Evolutionary conservation across 2,113 vertebrate genomes (phyloP).

Genomic region (Syrrhaptes paradoxus): DNA sequence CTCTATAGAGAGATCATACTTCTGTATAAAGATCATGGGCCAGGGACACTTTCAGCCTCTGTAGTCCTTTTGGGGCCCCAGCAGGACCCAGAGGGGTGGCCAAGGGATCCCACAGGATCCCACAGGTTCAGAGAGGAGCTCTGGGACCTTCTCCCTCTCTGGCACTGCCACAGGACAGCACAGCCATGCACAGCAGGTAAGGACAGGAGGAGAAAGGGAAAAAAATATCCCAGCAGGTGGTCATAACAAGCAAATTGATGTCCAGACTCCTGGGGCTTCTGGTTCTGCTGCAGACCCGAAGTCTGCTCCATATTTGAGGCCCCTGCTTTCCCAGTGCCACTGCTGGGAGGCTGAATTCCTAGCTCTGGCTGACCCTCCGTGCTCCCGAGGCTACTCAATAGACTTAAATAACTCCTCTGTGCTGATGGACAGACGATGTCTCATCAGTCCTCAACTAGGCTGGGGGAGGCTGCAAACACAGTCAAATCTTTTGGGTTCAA

Average conservation of each 20-base stretch:
- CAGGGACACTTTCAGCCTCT: not conserved
- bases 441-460: not conserved
- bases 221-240: not conserved
- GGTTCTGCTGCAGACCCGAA: not conserved
- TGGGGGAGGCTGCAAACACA: not conserved
- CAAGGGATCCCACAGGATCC: not conserved
- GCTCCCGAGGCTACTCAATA: not conserved
- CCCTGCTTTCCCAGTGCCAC: not conserved
- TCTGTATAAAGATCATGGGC: not conserved
- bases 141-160: not conserved
- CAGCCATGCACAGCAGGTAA: accelerated
- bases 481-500: not conserved
- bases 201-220: not conserved
- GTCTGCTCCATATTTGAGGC: not conserved
- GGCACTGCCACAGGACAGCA: not conserved
- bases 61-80: accelerated
- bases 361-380: not conserved
- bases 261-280: not conserved
- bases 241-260: not conserved
- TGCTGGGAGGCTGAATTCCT: not conserved
- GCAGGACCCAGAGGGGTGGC: not conserved
- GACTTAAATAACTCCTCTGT: not conserved
- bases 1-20: not conserved
- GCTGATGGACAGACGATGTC: not conserved
- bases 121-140: not conserved